Base-by-base conservation (phyloP, 2,113 vertebrate species). In the Gobiocypris rarus region DNA sequence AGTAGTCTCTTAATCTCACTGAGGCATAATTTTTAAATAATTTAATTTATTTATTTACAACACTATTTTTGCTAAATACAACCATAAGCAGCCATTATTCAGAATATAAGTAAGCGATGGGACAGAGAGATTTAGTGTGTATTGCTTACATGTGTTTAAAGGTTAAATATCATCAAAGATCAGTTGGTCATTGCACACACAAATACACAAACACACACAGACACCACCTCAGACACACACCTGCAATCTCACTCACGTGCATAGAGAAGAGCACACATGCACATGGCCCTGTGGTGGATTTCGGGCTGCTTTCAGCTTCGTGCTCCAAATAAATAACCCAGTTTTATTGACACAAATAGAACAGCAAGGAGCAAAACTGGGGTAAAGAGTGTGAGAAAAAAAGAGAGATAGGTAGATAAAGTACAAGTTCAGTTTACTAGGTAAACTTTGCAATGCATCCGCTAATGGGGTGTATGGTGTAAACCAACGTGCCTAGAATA, bases 331-430 rank as follows among this genome's bases (percentile, higher is more conserved):
- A 94, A 79, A 34, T 92, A 52, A 73, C 90, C 83, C 59, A 93
- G 11, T 50, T 28, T 88, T 75, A 95, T 50, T 3, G 92, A 89
- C 84, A 95, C 24, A 86, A 95, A 95, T 82, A 95, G 85, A 8
- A 70, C 93, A 94, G 88, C 77, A 83, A 22, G 38, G 17, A 61
- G 63, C 38, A 19, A 86, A 58, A 81, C 15, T 82, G 22, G 24
- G 28, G 59, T 26, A 59, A 24, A 48, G 52, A 82, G 22, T 50
- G 15, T 76, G 24, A 75, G 61, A 54, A 65, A 54, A 9, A 61
- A 31, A 15, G 1, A 86, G 26, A 78, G 56, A 78, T 24, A 17
- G 3, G 7, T 19, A 61, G 19, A n/a, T 52, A 43, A 31, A 45
- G 5, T n/a, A 41, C 24, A 65, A 65, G 5, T 34, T 80, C 15